Base-by-base conservation (phyloP, 2,113 vertebrate genomes). In the Engystomops pustulosus region DNA sequence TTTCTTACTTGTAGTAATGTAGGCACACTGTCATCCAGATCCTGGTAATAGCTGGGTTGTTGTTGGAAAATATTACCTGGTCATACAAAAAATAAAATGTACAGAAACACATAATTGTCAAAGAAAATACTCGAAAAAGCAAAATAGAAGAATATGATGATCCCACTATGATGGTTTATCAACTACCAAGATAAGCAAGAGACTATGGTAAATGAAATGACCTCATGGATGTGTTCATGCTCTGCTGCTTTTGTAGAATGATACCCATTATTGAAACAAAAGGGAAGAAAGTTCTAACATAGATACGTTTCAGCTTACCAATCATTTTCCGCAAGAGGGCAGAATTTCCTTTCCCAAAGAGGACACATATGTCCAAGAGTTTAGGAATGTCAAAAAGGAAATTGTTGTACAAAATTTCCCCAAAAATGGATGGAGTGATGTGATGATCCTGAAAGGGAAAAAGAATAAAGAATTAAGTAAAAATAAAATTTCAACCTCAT, bases 341-440 rank as follows among this genome's bases (percentile, higher is more conserved):
- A 3, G 91, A 79, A 85, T 99, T 99, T 87, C 98, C 98, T 89
- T 96, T 97, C 41, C 98, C 98, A 86, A 96, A 99, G 17, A 99
- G 94, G 84, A 97, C 95, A 65, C 98, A 99, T 53, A 99, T 94
- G 89, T 99, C 98, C 92, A 99, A 84, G 75, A 99, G 96, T 91
- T 99, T 99, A 1, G 98, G 97, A 91, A 99, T 96, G 92, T 99
- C 98, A 0, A 99, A 99, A 11, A 99, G 93, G 90, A 95, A 99
- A 91, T 99, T 98, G 44, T 98, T 94, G 81, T 99, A 99, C 87
- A 99, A 94, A 58, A 99, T 97, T 88, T 99, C 96, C 89, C 96
- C 97, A 90, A 99, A 99, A 20, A 95, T 96, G 44, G 94, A 90
- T 0, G 97, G 95, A 3, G 96, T 97, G 71, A 99, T 92, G 85